These are phyloP conservation scores for Leucania comma DNA, from an alignment of 2,888 invertebrate genomes.

Conservation along the genomic window DNA sequence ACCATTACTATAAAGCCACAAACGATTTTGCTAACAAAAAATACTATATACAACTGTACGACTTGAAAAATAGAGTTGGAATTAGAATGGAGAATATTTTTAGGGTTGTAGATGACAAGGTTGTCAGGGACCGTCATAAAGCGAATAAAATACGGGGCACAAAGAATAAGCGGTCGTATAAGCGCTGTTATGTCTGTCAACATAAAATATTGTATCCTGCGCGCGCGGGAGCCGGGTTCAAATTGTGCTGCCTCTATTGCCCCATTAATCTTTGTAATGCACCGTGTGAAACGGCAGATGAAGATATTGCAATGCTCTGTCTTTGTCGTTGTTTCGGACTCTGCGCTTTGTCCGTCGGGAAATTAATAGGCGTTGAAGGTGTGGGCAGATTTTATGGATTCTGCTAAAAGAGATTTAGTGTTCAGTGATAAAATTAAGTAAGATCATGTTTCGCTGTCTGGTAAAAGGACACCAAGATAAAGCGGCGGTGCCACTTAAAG, in stretches of 20 bases:
- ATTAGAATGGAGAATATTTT: slow-evolving; percentile 58
- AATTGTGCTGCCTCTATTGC: slow-evolving; percentile 87
- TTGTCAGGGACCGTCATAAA: slow-evolving; percentile 87
- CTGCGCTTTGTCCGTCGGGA: slow-evolving; percentile 66
- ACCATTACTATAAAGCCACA: slow-evolving; percentile 84
- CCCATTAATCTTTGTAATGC: slow-evolving; percentile 87
- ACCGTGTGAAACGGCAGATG: slow-evolving; percentile 86
- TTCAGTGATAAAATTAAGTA: slow-evolving; percentile 66
- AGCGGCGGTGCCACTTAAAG: slow-evolving; percentile 41
- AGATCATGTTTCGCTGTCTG: slow-evolving; percentile 66
- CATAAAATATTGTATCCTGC: slow-evolving; percentile 90
- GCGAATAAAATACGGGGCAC: slow-evolving; percentile 91
- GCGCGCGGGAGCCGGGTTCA: slow-evolving; percentile 83
- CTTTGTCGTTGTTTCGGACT: slow-evolving; percentile 72
- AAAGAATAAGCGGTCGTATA: slow-evolving; percentile 90
- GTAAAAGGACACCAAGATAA: slow-evolving; percentile 49
- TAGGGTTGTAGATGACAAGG: slow-evolving; percentile 58
- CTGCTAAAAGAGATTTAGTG: slow-evolving; percentile 68
- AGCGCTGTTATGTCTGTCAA: slow-evolving; percentile 90
- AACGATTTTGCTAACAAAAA: slow-evolving; percentile 46
- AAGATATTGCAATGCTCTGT: slow-evolving; percentile 79
- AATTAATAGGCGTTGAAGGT: slow-evolving; percentile 68
- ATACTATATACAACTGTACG: slow-evolving; percentile 60
- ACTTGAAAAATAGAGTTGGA: slow-evolving; percentile 64
- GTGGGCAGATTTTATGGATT: slow-evolving; percentile 69